phyloP scores from a whole-genome alignment of 2,113 vertebrate genomes.

The Proteles cristata region DNA sequence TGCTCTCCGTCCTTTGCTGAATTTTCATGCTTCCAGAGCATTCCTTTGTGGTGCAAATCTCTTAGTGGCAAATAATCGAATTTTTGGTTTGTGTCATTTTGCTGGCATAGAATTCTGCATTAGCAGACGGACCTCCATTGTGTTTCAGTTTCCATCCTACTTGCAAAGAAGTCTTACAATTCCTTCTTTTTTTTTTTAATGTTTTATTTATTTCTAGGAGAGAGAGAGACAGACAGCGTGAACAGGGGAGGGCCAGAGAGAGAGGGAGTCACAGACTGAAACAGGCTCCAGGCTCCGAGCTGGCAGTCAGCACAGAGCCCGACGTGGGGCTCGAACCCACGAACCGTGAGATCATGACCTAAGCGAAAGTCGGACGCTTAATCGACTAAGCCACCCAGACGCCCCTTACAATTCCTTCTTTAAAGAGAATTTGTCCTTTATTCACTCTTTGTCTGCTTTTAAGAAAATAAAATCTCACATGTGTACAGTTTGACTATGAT shows the following conservation, averaged over 20 bases:
- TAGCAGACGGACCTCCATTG: neutral
- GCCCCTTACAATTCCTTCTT: neutral
- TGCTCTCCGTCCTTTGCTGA: neutral
- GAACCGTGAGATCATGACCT: no score
- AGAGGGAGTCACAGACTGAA: no score
- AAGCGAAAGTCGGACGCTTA: no score
- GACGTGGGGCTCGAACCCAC: no score
- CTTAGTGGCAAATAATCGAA: neutral
- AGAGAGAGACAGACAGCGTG: no score
- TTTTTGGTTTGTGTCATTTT: neutral
- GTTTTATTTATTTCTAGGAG: no score
- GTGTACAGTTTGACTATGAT: neutral
- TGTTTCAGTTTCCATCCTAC: neutral
- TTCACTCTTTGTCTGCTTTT: neutral
- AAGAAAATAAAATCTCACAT: neutral
- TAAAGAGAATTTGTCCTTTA: neutral
- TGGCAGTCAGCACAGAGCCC: no score
- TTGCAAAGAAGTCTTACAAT: neutral
- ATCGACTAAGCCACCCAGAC: no score
- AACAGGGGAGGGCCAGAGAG: no score
- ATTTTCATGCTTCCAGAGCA: neutral
- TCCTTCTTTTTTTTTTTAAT: no score
- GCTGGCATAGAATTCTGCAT: neutral
- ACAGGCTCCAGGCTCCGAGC: no score
- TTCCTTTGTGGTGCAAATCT: neutral